Evolutionary conservation across 2,113 vertebrate species (phyloP), one percentile per base, ranked within the genome.

Genomic region (Carassius carassius): DNA sequence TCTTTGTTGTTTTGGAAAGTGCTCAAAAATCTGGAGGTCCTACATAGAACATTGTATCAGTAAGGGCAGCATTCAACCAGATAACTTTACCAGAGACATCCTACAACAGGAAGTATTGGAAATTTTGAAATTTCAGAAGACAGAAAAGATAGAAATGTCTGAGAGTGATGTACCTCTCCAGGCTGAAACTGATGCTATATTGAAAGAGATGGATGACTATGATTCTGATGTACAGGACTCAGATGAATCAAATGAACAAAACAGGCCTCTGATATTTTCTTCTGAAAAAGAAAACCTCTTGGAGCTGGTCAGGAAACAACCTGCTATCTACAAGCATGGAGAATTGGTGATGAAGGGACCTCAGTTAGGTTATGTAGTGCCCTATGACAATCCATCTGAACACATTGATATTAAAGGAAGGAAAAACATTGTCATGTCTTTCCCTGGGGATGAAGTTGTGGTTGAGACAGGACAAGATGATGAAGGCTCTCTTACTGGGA

Each of bases 21-120:
- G 97, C 90, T 96, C 96, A 86, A 95, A 92, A 88, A 92, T 97
- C 44, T 99, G 97, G 97, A 96, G 93, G 86, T 93, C 90, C 73
- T 97, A 96, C 88, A 89, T 97, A 83, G 91, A 93, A 12, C 94
- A 96, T 86, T 97, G 96, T 72, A 91, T 96, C 2, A 90, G 90
- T 23, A 94, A 91, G 0, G 75, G 16, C 7, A 94, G 93, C 0
- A 0, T 94, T 72, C 86, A 51, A 23, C 81, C 81, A 23, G 67
- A 72, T 78, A 88, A 83, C 58, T 92, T 96, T 37, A 95, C 94
- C 0, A 91, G 94, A 92, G 94, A 93, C 7, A 92, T 95, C 75
- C 92, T 98, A 19, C 94, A 96, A 85, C 95, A 94, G 84, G 94
- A 94, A 2, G 89, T 95, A 0, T 88, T 19, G 0, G 93, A 95